These are phyloP conservation scores for Chalcis sispes DNA, from an alignment of 2,888 invertebrate species.

Conservation along the genomic window DNA sequence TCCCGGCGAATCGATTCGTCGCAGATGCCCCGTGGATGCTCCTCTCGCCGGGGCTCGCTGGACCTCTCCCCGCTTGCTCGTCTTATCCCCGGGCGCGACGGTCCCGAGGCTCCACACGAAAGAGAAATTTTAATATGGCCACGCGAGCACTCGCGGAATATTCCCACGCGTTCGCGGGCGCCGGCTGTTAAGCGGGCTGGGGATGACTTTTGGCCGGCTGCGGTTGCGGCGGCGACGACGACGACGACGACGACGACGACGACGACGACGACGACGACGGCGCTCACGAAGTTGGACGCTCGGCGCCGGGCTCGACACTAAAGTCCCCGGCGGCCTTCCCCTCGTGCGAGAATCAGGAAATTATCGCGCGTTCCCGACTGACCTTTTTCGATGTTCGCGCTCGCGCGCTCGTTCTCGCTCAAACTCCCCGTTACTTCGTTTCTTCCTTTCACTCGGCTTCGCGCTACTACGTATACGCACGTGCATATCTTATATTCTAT, in stretches of 20 bases:
- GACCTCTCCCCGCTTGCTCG: too few relatives aligned
- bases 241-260: background rate
- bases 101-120: background rate
- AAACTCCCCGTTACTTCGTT: background rate
- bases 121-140: too few relatives aligned
- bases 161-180: background rate
- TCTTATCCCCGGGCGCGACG: too few relatives aligned
- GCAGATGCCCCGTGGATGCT: too few relatives aligned
- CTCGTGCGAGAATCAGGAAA: constrained; percentile 13
- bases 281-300: background rate
- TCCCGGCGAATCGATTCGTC: too few relatives aligned
- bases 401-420: background rate
- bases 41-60: too few relatives aligned
- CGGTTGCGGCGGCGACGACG: background rate
- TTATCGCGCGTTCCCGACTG: background rate
- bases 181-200: too few relatives aligned
- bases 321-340: background rate
- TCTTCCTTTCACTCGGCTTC: constrained; percentile 36
- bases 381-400: constrained; percentile 19
- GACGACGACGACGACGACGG: background rate
- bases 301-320: background rate
- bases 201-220: too few relatives aligned
- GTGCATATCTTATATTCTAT: too few relatives aligned
- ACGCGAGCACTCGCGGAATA: too few relatives aligned
- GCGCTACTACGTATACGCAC: too few relatives aligned